A percentile compares a stretch with the other conserved stretches of the same genome.
Evolutionary conservation across 2,797 vertebrate genomes (phyloP).

Genomic region (Sarcoramphus papa): DNA sequence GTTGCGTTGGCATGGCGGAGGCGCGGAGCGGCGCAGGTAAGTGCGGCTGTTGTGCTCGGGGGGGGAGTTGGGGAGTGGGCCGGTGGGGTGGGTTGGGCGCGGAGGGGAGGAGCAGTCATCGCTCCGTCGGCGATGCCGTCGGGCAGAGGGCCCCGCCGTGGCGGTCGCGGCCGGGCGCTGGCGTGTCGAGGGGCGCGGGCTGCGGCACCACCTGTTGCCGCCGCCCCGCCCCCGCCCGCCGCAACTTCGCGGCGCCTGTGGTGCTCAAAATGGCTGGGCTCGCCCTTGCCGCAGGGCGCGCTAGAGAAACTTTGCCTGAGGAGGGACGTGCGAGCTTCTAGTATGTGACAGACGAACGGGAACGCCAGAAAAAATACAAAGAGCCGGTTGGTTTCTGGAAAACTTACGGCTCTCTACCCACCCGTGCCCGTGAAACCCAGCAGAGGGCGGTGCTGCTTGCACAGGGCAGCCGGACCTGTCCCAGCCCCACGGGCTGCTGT

Average conservation of each 20-base stretch:
- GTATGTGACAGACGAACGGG: too few species aligned
- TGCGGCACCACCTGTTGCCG: not conserved
- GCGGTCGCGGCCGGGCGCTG: not conserved
- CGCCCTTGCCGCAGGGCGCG: not conserved
- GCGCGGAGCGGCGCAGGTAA: not conserved
- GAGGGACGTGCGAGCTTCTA: too few species aligned
- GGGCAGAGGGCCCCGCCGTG: not conserved
- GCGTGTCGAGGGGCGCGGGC: not conserved
- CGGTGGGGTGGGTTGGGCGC: too few species aligned
- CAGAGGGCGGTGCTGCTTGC: not conserved
- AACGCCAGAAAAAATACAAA: not conserved
- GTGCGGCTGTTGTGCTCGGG: rapidly evolving
- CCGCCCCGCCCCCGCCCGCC: not conserved
- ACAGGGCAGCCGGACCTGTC: too few species aligned
- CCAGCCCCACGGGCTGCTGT: not conserved
- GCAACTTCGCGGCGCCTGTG: not conserved
- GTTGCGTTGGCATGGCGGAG: not conserved
- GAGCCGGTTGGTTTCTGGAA: not conserved
- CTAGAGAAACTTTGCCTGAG: not conserved
- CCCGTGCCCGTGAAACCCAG: too few species aligned
- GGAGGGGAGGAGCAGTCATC: not conserved
- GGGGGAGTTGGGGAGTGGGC: rapidly evolving
- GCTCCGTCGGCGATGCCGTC: not conserved
- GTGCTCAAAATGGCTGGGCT: not conserved
- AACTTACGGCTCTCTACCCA: not conserved